Percentiles rank a stretch among this genome's conserved stretches.
Conservation (phyloP, 2,113 vertebrate species). For the Zosterops hypoxanthus region DNA sequence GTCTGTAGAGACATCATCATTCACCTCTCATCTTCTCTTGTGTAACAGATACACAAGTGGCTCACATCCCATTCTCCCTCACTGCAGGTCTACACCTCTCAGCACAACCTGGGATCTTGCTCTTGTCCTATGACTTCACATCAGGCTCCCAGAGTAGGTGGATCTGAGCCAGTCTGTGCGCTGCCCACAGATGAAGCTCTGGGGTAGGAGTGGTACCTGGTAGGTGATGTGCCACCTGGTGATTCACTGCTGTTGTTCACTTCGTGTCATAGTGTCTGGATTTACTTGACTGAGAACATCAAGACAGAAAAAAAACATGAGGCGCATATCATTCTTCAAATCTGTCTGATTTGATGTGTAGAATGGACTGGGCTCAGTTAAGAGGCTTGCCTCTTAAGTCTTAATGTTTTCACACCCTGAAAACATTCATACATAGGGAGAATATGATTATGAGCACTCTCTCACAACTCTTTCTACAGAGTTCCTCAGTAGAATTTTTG, state of each 20-base stretch:
- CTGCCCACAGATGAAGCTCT: not conserved
- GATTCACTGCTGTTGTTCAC: not conserved
- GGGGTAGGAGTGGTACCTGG: too few species aligned
- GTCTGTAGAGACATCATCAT: not conserved
- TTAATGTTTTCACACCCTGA: not conserved
- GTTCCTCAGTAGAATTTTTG: not conserved
- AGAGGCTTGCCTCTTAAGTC: not conserved
- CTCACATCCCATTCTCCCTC: not conserved
- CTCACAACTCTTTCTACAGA: not conserved
- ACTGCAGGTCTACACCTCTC: not conserved
- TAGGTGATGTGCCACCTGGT: not conserved
- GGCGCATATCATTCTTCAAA: not conserved
- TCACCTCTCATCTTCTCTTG: not conserved
- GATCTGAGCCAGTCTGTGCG: not conserved
- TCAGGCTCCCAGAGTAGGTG: not conserved
- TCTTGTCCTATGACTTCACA: not conserved
- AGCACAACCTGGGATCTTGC: not conserved
- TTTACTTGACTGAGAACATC: accelerated
- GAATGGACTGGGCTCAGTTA: not conserved
- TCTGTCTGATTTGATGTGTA: not conserved
- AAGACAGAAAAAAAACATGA: not conserved
- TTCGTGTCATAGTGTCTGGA: not conserved
- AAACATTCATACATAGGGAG: not conserved
- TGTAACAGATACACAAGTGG: not conserved
- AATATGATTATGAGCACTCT: not conserved